Base-by-base conservation (phyloP, 35 echinoderm and acorn worm genomes). In the Heliocidaris tuberculata region DNA sequence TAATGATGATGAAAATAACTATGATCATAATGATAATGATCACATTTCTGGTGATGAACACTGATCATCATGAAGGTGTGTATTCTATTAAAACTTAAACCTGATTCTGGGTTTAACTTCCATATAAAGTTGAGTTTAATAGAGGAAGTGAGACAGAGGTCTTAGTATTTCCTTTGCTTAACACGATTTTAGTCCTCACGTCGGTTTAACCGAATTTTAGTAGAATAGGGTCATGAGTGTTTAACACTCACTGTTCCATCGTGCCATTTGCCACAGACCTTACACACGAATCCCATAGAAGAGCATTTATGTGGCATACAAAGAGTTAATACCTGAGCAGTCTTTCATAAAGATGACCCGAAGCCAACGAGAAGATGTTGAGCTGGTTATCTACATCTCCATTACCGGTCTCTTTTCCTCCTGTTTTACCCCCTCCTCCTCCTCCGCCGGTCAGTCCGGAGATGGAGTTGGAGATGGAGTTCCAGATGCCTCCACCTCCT, bases 281-380 rank as follows among this genome's bases (percentile, higher is more conserved):
- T n/a, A n/a, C n/a, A n/a, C n/a, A n/a, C n/a, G n/a, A n/a, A n/a
- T n/a, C n/a, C n/a, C n/a, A n/a, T n/a, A n/a, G n/a, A n/a, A n/a
- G n/a, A n/a, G n/a, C n/a, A n/a, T n/a, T n/a, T n/a, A n/a, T n/a
- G n/a, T n/a, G n/a, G n/a, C n/a, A n/a, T n/a, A n/a, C n/a, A n/a
- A n/a, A n/a, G n/a, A n/a, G n/a, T n/a, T n/a, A 42, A 42, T 94
- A 99, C 98, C 98, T 99, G 17, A 99, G 95, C 59, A 99, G 95
- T 90, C 98, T 95, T 94, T 99, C 98, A 88, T 99, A 99, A 4
- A 99, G 95, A 94, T 99, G 98, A 70, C 98, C 98, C 0, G 98
- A 99, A n/a, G 98, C 98, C 49, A 99, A 94, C 1, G 98, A 99
- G 92, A 99, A 99, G 85, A 99, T 99, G 88, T 99, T 99, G 32